Evolutionary conservation across 23 tunicate species (phyloP).

Genomic region (Ciona savignyi): DNA sequence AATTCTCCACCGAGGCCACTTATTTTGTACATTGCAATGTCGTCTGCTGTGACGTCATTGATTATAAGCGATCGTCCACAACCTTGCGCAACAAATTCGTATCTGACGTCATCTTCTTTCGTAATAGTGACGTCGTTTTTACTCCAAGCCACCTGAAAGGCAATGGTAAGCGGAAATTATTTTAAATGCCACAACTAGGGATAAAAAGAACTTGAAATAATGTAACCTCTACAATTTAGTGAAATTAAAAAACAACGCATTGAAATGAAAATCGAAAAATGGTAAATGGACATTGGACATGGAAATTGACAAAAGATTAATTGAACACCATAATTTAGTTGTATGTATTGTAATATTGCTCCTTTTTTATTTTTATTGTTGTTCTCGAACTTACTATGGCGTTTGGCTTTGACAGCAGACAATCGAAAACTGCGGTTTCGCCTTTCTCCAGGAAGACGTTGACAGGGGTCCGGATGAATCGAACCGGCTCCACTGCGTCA

Average conservation of each 20-base stretch:
- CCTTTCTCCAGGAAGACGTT: constrained; percentile 56
- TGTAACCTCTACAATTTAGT: too few species aligned
- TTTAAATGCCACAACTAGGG: too few species aligned
- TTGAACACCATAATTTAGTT: too few species aligned
- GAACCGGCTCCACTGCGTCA: constrained; percentile 66
- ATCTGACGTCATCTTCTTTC: constrained; percentile 33
- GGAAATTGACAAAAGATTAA: too few species aligned
- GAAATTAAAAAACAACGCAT: too few species aligned
- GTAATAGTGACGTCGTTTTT: constrained; percentile 47
- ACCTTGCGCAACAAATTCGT: constrained; percentile 61
- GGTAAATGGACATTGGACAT: too few species aligned
- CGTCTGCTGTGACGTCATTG: constrained; percentile 44
- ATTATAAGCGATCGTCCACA: constrained; percentile 62
- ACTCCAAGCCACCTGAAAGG: constrained; percentile 55
- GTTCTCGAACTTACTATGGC: constrained; percentile 39
- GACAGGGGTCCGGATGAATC: constrained; percentile 33
- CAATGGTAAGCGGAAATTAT: too few species aligned
- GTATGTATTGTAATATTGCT: too few species aligned
- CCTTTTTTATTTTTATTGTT: too few species aligned
- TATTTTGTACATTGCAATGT: constrained; percentile 63
- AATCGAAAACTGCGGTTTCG: constrained; percentile 51
- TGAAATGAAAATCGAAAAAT: too few species aligned
- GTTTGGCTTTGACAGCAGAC: constrained; percentile 44
- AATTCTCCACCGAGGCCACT: constrained; percentile 62
- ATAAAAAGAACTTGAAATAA: too few species aligned